A percentile compares a stretch with the other conserved stretches of the same genome.
These are phyloP conservation scores for Pyxicephalus adspersus DNA, from an alignment of 2,113 vertebrate genomes.

Conservation along the genomic window DNA sequence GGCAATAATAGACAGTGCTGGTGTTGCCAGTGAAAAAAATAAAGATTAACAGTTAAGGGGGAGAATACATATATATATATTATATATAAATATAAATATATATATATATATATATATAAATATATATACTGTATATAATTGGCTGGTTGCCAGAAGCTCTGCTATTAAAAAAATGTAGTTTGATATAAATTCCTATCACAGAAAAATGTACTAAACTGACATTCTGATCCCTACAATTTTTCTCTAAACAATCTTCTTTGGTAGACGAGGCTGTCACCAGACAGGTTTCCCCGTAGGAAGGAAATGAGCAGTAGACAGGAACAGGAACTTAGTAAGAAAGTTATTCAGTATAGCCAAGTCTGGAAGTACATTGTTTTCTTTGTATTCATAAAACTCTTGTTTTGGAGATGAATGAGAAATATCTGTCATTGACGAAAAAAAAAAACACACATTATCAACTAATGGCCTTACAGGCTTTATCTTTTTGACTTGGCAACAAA, in stretches of 20 bases:
- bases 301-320: neutral
- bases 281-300: neutral
- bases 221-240: neutral
- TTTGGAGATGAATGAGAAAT: neutral
- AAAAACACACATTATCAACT: neutral
- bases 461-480: too few species aligned
- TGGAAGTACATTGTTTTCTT: neutral
- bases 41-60: too few species aligned
- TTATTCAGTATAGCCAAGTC: neutral
- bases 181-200: neutral
- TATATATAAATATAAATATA: too few species aligned
- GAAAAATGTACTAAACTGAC: neutral
- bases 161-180: neutral
- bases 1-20: too few species aligned
- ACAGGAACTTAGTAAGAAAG: neutral
- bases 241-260: neutral
- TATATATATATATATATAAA: too few species aligned
- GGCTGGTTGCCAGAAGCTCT: too few species aligned
- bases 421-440: neutral
- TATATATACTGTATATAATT: too few species aligned
- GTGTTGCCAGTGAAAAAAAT: too few species aligned
- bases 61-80: too few species aligned
- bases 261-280: neutral
- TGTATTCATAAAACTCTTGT: neutral
- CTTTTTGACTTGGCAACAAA: neutral